Percentiles rank a stretch among this genome's conserved stretches.
Evolutionary conservation across 2,888 invertebrate genomes (phyloP).

Genomic region (Polyommatus iphigenia): DNA sequence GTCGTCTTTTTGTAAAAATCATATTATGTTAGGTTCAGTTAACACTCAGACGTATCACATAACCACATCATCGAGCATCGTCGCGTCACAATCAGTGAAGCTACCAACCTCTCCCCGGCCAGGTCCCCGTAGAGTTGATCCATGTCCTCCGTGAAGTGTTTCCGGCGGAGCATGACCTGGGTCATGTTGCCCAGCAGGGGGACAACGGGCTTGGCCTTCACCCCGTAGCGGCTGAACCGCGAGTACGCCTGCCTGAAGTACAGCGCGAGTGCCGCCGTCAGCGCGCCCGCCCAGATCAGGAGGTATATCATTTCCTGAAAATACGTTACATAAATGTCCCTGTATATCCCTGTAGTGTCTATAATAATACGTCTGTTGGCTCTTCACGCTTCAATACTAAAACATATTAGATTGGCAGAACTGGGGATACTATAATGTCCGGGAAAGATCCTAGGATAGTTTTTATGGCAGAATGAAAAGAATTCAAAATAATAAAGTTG

Average conservation of each 20-base stretch:
- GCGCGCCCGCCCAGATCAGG: slow-evolving; percentile 49
- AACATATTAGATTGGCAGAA: too few species aligned
- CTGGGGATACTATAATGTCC: too few species aligned
- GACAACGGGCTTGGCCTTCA: slow-evolving; percentile 49
- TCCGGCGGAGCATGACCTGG: slow-evolving; percentile 42
- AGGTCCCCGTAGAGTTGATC: slow-evolving; percentile 45
- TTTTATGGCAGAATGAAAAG: too few species aligned
- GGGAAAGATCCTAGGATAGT: too few species aligned
- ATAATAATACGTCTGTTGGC: too few species aligned
- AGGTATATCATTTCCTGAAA: slow-evolving; percentile 46
- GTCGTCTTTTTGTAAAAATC: too few species aligned
- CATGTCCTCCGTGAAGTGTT: slow-evolving; percentile 45
- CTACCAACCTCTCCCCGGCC: slow-evolving; percentile 49
- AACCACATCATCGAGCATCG: too few species aligned
- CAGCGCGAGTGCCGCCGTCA: slow-evolving; percentile 45
- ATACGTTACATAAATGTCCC: neutral
- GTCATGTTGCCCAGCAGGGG: slow-evolving; percentile 56
- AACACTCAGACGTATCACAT: too few species aligned
- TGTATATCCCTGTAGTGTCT: too few species aligned
- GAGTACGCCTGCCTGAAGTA: slow-evolving; percentile 50
- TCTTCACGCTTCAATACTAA: too few species aligned
- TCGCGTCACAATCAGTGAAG: slow-evolving; percentile 30
- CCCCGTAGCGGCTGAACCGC: slow-evolving; percentile 49
- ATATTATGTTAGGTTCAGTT: too few species aligned
- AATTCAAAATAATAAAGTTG: too few species aligned